Evolutionary conservation across 2,113 vertebrate species (phyloP).

Genomic region (Columba janthina): DNA sequence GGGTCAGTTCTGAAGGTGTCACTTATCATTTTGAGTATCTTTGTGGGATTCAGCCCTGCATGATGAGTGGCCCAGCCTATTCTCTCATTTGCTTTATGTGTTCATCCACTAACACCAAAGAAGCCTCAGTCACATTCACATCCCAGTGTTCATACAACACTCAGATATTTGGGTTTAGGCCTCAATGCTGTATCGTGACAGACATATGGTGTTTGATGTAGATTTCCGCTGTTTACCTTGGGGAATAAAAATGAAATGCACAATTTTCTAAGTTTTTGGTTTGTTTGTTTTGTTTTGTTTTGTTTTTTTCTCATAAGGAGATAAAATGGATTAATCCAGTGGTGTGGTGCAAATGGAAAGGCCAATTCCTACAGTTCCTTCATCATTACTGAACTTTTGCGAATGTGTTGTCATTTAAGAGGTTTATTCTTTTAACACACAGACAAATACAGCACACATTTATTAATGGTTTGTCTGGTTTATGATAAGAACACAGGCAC

Average conservation of each 20-base stretch:
- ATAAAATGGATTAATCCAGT: neutral
- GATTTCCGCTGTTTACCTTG: neutral
- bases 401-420: neutral
- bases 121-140: neutral
- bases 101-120: neutral
- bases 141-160: neutral
- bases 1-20: neutral
- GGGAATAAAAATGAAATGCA: neutral
- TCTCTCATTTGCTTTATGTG: neutral
- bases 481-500: neutral
- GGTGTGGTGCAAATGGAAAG: neutral
- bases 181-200: neutral
- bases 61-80: neutral
- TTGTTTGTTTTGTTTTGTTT: neutral
- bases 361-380: neutral
- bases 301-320: neutral
- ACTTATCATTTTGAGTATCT: neutral
- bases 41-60: neutral
- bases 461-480: neutral
- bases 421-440: neutral
- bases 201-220: neutral
- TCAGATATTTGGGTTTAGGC: neutral
- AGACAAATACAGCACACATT: neutral
- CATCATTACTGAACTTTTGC: neutral
- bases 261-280: neutral